Percentiles rank a stretch among this genome's conserved stretches.
phyloP scores from a whole-genome alignment of 2,888 invertebrate genomes.

The Luffia ferchaultella region DNA sequence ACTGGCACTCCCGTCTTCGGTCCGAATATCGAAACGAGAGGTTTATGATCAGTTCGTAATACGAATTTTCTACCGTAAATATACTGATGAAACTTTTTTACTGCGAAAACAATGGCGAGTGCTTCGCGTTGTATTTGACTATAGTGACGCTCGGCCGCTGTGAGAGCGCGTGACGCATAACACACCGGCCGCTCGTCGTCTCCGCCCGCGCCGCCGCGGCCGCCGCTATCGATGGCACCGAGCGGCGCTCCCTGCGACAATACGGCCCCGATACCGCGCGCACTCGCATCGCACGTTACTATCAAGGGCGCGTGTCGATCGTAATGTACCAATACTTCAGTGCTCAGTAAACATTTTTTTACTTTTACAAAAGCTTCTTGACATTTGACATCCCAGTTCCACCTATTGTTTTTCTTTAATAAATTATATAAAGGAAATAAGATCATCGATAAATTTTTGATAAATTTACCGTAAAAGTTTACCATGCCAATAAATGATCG shows the following conservation, averaged over 20 bases:
- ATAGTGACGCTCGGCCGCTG: too few species aligned
- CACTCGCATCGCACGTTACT: constrained; percentile 17
- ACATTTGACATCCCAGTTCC: constrained; percentile 9
- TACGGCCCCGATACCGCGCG: constrained; percentile 7
- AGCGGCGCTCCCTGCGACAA: constrained; percentile 8
- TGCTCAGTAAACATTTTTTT: not conserved
- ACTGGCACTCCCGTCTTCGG: too few species aligned
- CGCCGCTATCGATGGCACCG: too few species aligned
- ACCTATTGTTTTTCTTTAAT: constrained; percentile 12
- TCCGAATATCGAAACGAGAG: too few species aligned
- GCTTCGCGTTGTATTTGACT: too few species aligned
- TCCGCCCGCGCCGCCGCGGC: too few species aligned
- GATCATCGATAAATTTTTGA: not conserved
- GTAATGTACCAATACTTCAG: constrained; percentile 6
- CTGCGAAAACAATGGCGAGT: too few species aligned
- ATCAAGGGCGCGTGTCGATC: constrained; percentile 7
- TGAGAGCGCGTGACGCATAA: too few species aligned
- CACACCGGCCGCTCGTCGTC: too few species aligned
- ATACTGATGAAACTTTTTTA: too few species aligned
- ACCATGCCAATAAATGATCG: not conserved
- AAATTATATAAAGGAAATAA: constrained; percentile 7
- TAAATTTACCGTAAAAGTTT: constrained; percentile 5
- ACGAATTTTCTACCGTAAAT: too few species aligned
- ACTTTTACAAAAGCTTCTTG: constrained; percentile 4
- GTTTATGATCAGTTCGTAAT: too few species aligned